Evolutionary conservation across 2,888 invertebrate species (phyloP).

Genomic region (Anoplius nigerrimus): DNA sequence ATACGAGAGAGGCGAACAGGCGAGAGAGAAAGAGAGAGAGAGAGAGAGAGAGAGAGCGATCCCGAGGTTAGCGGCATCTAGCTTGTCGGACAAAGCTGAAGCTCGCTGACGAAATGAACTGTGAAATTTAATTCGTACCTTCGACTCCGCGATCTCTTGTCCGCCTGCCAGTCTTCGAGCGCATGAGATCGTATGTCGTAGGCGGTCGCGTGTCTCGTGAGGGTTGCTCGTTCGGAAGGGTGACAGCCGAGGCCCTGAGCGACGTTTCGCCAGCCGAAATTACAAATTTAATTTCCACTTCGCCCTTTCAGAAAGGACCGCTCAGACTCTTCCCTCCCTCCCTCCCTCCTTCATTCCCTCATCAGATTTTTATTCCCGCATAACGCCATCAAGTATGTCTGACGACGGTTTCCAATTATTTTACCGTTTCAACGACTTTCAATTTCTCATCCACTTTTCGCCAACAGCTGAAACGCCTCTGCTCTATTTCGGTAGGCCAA

Average conservation of each 20-base stretch:
- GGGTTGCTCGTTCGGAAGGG: slow-evolving; percentile 42
- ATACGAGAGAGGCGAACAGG: not conserved
- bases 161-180: slow-evolving; percentile 50
- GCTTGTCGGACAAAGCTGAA: slow-evolving; percentile 51
- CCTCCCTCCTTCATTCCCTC: too few relatives aligned
- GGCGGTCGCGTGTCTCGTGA: slow-evolving; percentile 44
- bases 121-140: slow-evolving; percentile 67
- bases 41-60: slow-evolving; percentile 40
- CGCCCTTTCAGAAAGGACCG: too few relatives aligned
- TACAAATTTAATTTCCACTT: slow-evolving; percentile 60
- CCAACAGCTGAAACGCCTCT: too few relatives aligned
- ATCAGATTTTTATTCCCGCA: too few relatives aligned
- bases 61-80: slow-evolving; percentile 46
- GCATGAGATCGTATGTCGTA: slow-evolving; percentile 41
- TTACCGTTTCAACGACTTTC: too few relatives aligned
- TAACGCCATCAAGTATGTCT: too few relatives aligned
- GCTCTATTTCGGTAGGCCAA: too few relatives aligned
- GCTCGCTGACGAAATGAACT: slow-evolving; percentile 64
- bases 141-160: slow-evolving; percentile 41
- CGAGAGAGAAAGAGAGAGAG: not conserved
- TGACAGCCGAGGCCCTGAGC: slow-evolving; percentile 44
- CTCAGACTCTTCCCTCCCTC: too few relatives aligned
- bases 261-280: slow-evolving; percentile 61
- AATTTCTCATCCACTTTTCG: too few relatives aligned
- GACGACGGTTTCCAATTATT: too few relatives aligned